Evolutionary conservation across 2,797 vertebrate genomes (phyloP), one percentile per base, ranked within the genome.

Genomic region (Chaunax sp.): DNA sequence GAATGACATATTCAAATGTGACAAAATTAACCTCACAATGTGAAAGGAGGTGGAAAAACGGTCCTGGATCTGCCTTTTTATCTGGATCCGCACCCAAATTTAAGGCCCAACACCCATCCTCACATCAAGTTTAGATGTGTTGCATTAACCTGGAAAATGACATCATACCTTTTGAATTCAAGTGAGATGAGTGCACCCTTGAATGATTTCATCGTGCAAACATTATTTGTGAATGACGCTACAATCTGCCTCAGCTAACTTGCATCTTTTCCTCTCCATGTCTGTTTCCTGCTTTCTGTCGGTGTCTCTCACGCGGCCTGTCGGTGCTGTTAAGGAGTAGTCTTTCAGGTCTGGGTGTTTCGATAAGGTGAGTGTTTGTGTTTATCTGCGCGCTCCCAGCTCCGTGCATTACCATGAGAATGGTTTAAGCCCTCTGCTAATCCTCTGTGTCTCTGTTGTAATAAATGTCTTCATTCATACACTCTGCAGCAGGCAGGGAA

Each of bases 391-490:
- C 91, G 91, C 93, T 93, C 87, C 93, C 95, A 96, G 96, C 88
- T 94, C 92, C 13, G 89, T 88, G 92, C 96, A 97, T 97, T 97
- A 96, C 96, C 96, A 98, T 96, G 96, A 96, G 93, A 97, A 95
- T 97, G 95, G 96, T 95, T 96, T 96, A 97, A 97, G 95, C 96
- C 86, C 75, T 94, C 92, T 78, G 81, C 96, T 99, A 98, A 99
- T 98, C 97, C 96, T 92, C 95, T 92, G 72, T 82, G 85, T 86
- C 85, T 85, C 95, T 77, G 96, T 95, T 95, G 96, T 97, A 98
- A 96, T 96, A 96, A 91, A 97, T 95, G 95, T 98, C 97, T 98
- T 97, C 96, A 98, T 98, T 97, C 95, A 86, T 92, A 94, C 95
- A 94, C 93, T 92, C 76, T 84, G 93, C 93, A 88, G 93, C 93